Percentiles rank a stretch among this genome's conserved stretches.
Evolutionary conservation across 1,140 invertebrate species (phyloP).

Genomic region (Trichogramma pretiosum): DNA sequence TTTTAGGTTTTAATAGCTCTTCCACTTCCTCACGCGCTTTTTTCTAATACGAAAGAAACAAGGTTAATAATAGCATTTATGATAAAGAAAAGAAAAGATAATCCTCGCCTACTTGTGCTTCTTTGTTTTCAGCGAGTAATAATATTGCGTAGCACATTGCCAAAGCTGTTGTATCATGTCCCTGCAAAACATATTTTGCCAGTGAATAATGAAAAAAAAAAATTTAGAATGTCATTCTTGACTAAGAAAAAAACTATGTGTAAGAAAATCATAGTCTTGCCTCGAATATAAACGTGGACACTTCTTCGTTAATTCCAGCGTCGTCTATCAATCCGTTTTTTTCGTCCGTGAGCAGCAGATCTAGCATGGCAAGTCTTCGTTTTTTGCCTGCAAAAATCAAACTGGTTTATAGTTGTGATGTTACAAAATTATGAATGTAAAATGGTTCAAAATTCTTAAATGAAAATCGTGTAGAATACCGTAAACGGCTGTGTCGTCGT

Average conservation of each 20-base stretch:
- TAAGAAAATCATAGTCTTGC: slow-evolving; percentile 39
- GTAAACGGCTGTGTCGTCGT: too few relatives aligned
- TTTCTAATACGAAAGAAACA: slow-evolving; percentile 21
- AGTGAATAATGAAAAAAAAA: too few relatives aligned
- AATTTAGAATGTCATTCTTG: slow-evolving; percentile 52
- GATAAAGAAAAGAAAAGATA: slow-evolving; percentile 14
- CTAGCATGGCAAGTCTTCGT: slow-evolving; percentile 66
- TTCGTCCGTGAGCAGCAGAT: slow-evolving; percentile 60
- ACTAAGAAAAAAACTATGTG: neutral
- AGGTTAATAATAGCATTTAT: too few relatives aligned
- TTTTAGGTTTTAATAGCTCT: slow-evolving; percentile 14
- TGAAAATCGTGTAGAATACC: too few relatives aligned
- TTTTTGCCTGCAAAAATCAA: slow-evolving; percentile 36
- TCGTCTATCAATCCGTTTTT: slow-evolving; percentile 46
- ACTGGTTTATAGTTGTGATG: too few relatives aligned
- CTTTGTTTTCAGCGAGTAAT: slow-evolving; percentile 51
- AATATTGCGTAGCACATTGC: slow-evolving; percentile 52
- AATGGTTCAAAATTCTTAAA: too few relatives aligned
- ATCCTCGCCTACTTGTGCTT: slow-evolving; percentile 50
- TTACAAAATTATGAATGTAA: too few relatives aligned
- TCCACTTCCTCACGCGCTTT: slow-evolving; percentile 24
- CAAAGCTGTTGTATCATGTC: slow-evolving; percentile 65
- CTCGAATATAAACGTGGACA: slow-evolving; percentile 77
- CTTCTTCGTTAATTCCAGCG: slow-evolving; percentile 68
- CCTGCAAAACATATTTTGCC: too few relatives aligned